Conservation (phyloP, 2,797 vertebrate species). For the Mormyrus proboscirostris region DNA sequence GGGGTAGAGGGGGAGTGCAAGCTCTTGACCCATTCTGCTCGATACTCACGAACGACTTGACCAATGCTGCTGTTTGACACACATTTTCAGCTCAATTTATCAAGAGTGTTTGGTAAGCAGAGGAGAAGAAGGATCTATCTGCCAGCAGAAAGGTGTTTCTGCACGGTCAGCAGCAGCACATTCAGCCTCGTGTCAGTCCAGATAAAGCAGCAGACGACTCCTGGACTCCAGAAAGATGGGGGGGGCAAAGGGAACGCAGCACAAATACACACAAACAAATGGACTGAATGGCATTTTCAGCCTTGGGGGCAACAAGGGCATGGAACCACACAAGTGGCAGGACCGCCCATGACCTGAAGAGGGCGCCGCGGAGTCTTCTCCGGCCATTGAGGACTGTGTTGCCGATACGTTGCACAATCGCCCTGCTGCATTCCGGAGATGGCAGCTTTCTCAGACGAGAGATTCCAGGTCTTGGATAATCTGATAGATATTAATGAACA, state of each 20-base stretch:
- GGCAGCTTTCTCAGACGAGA: neutral
- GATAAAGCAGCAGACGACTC: conserved; percentile 58
- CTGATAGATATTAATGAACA: neutral
- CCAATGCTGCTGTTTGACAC: conserved; percentile 54
- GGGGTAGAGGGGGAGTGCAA: neutral
- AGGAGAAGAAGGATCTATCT: conserved; percentile 41
- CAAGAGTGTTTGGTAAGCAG: conserved; percentile 32
- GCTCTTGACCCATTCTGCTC: conserved; percentile 17
- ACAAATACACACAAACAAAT: neutral
- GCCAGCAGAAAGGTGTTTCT: conserved; percentile 51
- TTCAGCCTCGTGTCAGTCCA: conserved; percentile 52
- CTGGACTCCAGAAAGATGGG: conserved; percentile 28
- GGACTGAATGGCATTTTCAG: neutral
- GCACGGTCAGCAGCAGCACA: conserved; percentile 62
- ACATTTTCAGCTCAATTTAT: conserved; percentile 50
- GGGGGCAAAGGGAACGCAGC: neutral
- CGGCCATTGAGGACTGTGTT: neutral
- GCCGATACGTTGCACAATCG: neutral
- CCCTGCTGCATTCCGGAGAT: neutral
- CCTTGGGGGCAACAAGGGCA: neutral
- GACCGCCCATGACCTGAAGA: neutral
- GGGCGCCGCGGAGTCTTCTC: neutral
- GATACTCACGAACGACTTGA: conserved; percentile 50
- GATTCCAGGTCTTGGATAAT: neutral
- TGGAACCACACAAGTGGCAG: neutral